Conservation (phyloP, 2,888 invertebrate species). For the Lochmaea capreae region DNA sequence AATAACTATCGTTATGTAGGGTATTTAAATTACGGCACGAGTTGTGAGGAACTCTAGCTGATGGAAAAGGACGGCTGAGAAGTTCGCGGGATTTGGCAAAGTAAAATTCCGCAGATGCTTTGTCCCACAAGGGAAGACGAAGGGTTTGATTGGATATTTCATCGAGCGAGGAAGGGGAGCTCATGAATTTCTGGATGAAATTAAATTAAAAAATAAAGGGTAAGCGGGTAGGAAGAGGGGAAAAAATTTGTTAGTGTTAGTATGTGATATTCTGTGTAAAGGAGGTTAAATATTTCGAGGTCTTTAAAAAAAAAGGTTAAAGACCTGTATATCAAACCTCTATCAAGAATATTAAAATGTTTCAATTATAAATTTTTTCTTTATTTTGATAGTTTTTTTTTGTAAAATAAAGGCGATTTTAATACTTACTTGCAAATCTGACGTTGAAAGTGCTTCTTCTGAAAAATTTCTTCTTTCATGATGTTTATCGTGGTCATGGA, state of each 20-base stretch:
- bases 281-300: too few species aligned
- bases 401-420: neutral
- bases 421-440: constrained; percentile 84
- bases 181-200: constrained; percentile 61
- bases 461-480: constrained; percentile 86
- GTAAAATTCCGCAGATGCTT: constrained; percentile 79
- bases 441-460: constrained; percentile 87
- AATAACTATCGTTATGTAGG: constrained; percentile 47
- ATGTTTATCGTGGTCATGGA: constrained; percentile 66
- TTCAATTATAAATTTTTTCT: neutral
- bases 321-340: neutral
- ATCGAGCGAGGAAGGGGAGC: constrained; percentile 68
- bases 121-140: constrained; percentile 77
- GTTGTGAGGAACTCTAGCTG: constrained; percentile 56
- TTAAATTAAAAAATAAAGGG: constrained; percentile 46
- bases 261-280: constrained; percentile 37
- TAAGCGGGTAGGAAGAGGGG: constrained; percentile 24
- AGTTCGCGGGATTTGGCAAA: constrained; percentile 79
- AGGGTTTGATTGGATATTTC: constrained; percentile 64
- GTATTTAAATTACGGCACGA: constrained; percentile 60
- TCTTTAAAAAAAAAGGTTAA: too few species aligned
- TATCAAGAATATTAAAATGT: neutral
- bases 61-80: constrained; percentile 70
- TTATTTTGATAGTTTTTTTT: neutral
- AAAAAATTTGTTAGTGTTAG: constrained; percentile 46